phyloP scores from a whole-genome alignment of 2,888 invertebrate genomes.

The Teleogryllus oceanicus region DNA sequence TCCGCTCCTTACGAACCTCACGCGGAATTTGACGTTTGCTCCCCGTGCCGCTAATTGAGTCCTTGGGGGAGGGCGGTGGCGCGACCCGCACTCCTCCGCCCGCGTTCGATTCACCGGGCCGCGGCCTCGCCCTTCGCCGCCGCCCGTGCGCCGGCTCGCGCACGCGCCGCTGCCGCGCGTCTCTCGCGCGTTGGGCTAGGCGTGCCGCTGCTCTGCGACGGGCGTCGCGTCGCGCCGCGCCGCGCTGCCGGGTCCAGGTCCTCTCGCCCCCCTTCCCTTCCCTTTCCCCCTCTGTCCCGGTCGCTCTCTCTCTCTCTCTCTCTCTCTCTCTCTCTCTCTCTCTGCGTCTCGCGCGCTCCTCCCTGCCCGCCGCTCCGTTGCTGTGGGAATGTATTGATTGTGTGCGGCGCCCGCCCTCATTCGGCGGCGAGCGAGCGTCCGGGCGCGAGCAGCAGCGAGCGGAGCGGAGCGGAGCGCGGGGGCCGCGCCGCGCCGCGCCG shows the following conservation, averaged over 20 bases:
- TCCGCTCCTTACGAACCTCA: too few species aligned
- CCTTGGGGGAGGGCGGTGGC: too few species aligned
- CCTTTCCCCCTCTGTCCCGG: too few species aligned
- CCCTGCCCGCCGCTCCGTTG: constrained; percentile 2
- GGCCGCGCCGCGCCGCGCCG: neutral
- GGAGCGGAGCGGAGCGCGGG: neutral
- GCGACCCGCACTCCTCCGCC: too few species aligned
- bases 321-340: too few species aligned
- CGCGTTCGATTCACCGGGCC: too few species aligned
- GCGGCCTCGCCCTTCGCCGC: neutral
- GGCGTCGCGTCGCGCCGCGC: too few species aligned
- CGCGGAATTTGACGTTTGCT: too few species aligned
- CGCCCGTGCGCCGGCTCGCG: neutral
- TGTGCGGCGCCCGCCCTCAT: constrained; percentile 19
- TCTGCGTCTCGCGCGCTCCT: constrained; percentile 23
- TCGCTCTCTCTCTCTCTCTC: constrained; percentile 26
- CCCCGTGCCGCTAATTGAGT: too few species aligned
- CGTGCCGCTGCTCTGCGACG: neutral
- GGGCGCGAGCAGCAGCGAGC: constrained; percentile 24
- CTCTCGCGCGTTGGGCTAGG: neutral
- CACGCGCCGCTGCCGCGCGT: neutral
- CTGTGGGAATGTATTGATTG: constrained; percentile 26
- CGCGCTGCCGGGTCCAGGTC: too few species aligned
- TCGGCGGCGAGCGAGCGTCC: constrained; percentile 22
- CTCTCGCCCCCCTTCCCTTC: too few species aligned